Conservation (phyloP, 2,888 invertebrate species). For the Aricia artaxerxes region DNA sequence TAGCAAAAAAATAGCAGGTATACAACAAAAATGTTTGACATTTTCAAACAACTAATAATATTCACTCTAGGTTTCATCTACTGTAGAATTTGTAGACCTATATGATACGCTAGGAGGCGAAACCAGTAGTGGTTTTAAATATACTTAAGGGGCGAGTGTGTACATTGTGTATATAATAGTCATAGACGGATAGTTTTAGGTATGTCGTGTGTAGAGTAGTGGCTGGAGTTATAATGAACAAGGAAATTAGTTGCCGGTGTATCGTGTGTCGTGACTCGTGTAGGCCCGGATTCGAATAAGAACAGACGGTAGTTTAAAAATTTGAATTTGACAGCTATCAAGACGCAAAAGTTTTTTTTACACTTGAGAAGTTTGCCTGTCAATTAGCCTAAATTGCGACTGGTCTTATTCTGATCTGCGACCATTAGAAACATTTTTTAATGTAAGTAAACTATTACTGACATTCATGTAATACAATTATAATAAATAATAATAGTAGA, state of each 20-base stretch:
- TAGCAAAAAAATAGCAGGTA: background rate
- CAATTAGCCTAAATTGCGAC: constrained; percentile 37
- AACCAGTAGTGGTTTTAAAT: constrained; percentile 14
- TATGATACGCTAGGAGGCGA: background rate
- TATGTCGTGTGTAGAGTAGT: constrained; percentile 63
- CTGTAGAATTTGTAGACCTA: constrained; percentile 1
- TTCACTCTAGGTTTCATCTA: background rate
- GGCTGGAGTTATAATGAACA: constrained; percentile 45
- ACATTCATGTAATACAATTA: constrained; percentile 7
- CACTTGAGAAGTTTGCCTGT: background rate
- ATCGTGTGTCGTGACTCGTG: constrained; percentile 47
- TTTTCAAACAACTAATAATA: background rate
- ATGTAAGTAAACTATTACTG: background rate
- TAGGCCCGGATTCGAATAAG: constrained; percentile 31
- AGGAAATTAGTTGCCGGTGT: constrained; percentile 37
- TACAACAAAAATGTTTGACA: background rate
- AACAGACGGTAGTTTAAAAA: background rate
- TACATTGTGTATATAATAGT: constrained; percentile 76
- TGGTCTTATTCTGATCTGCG: background rate
- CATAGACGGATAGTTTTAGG: constrained; percentile 62
- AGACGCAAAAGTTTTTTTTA: background rate
- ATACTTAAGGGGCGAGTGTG: constrained; percentile 45
- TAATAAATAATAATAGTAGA: background rate
- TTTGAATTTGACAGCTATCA: background rate
- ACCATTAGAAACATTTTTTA: constrained; percentile 13